Base-by-base conservation (phyloP, 35 echinoderm and acorn worm species). In the Strongylocentrotus purpuratus region DNA sequence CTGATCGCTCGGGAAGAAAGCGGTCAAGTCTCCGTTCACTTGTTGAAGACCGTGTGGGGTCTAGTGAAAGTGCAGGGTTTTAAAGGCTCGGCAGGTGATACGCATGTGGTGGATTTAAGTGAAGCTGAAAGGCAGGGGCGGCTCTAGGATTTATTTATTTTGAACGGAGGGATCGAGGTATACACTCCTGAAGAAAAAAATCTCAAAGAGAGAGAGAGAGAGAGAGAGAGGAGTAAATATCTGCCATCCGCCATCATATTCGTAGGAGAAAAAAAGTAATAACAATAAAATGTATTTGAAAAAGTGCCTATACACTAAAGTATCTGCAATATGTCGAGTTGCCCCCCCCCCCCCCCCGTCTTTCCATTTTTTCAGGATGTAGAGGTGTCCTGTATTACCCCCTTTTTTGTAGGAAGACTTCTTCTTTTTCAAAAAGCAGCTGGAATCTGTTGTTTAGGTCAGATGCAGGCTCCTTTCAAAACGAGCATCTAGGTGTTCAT, bases 11-110 rank as follows among this genome's bases (percentile, higher is more conserved):
- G 5, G 25, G 65, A 7, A n/a, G 65, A 78, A 78, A n/a, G 65
- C 65, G 65, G 65, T 78, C 65, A 78, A 78, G 65, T 78, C 65
- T 78, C 65, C 5, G 65, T n/a, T 78, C 2, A 78, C 65, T 78
- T 78, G 65, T 78, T 78, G 65, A 78, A 78, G 65, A 78, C 65
- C 22, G 65, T 78, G 65, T 78, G 65, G 65, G 65, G 65, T 78
- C 65, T 59, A 10, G 11, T 78, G 65, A 78, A 78, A 78, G 65
- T 78, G 65, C 65, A 78, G 28, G 20, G 65, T 4, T 71, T 71
- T 71, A 71, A 71, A 71, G 61, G 61, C 20, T 71, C 61, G 61
- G 65, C 65, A 78, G 65, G 65, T 78, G 65, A n/a, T 78, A 78
- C 65, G 65, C 65, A 78, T 28, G 20, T 78, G 65, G 65, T 4